Evolutionary conservation across 1,140 invertebrate species (phyloP).

Genomic region (Potamilus streckersoni): DNA sequence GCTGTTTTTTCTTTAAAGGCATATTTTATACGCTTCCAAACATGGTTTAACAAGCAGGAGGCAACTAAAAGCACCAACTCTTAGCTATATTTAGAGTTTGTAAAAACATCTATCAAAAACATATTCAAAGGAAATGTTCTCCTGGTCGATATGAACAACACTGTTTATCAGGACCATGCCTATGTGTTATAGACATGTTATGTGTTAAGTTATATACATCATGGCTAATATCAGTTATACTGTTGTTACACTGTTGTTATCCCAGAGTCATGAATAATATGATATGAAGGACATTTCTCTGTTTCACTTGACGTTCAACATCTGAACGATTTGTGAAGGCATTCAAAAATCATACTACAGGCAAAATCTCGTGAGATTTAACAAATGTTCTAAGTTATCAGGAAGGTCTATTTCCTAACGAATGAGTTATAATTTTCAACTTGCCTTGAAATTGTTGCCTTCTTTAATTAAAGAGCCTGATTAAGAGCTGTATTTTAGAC

Average conservation of each 20-base stretch:
- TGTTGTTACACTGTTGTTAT: too few relatives aligned
- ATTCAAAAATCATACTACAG: too few relatives aligned
- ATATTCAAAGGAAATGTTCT: background rate
- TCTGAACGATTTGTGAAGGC: too few relatives aligned
- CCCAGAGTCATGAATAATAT: background rate
- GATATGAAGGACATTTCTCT: background rate
- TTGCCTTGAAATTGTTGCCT: too few relatives aligned
- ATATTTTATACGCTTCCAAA: background rate
- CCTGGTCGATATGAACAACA: background rate
- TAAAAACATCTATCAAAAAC: slow-evolving; percentile 9
- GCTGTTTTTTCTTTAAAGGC: slow-evolving; percentile 7
- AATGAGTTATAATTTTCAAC: too few relatives aligned
- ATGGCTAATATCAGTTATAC: background rate
- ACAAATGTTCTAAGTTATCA: too few relatives aligned
- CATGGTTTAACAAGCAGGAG: background rate
- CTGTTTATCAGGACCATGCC: background rate
- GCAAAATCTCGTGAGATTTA: too few relatives aligned
- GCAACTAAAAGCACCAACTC: slow-evolving; percentile 4
- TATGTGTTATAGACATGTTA: too few relatives aligned
- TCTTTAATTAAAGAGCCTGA: too few relatives aligned
- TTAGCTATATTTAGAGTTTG: background rate
- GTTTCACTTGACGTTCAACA: too few relatives aligned
- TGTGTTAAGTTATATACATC: background rate
- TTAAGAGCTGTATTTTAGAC: too few relatives aligned
- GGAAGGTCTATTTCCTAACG: too few relatives aligned